Conservation (phyloP, 2,888 invertebrate genomes). For the Lamellibrachia satsuma region DNA sequence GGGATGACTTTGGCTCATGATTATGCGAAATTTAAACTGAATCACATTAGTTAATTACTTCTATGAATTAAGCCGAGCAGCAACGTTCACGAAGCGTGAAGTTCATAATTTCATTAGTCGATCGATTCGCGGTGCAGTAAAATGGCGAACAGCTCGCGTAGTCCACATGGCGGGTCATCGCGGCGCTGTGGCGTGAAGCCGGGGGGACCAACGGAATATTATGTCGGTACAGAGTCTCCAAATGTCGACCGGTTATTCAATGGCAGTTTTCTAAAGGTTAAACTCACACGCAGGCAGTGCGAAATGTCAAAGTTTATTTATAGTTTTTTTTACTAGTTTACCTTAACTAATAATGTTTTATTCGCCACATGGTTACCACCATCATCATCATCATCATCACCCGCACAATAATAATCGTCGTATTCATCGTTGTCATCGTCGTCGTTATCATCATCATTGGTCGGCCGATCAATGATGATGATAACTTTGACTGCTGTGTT, state of each 20-base stretch:
- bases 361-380: too few relatives aligned
- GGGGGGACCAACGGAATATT: background rate
- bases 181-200: background rate
- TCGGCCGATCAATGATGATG: too few relatives aligned
- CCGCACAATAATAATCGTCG: too few relatives aligned
- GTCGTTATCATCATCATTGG: too few relatives aligned
- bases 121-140: background rate
- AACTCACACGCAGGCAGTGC: background rate
- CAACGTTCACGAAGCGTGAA: background rate
- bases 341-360: too few relatives aligned
- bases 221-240: background rate
- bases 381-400: too few relatives aligned
- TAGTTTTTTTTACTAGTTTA: too few relatives aligned
- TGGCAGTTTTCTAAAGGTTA: background rate
- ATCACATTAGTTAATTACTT: background rate
- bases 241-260: background rate
- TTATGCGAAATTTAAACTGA: conserved; percentile 6
- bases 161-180: background rate
- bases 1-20: background rate
- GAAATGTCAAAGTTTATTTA: background rate
- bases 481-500: too few relatives aligned
- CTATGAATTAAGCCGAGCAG: background rate
- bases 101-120: conserved; percentile 3
- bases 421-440: too few relatives aligned
- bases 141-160: background rate